A percentile compares a stretch with the other conserved stretches of the same genome.
These are phyloP conservation scores for Irena cyanogastra DNA, from an alignment of 2,113 vertebrate genomes.

Conservation along the genomic window DNA sequence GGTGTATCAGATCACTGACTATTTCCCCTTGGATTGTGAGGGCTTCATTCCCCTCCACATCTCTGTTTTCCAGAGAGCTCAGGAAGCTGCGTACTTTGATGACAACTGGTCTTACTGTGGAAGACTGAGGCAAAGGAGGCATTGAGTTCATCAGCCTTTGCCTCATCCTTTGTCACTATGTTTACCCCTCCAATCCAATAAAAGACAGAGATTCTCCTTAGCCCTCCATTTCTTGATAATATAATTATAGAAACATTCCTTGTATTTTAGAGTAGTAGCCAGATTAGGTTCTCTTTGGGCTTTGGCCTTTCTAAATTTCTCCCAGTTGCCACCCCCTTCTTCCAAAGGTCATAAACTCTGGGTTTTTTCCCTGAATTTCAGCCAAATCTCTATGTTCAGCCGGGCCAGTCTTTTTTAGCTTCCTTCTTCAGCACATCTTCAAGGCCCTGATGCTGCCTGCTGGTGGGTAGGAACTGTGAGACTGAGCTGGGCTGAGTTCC, in stretches of 20 bases:
- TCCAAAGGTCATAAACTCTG: not conserved
- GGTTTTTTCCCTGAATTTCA: not conserved
- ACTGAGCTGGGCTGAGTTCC: not conserved
- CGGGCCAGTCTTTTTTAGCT: not conserved
- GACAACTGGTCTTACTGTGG: not conserved
- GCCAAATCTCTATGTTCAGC: not conserved
- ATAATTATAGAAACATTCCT: not conserved
- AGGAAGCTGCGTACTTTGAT: not conserved
- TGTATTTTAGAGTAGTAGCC: not conserved
- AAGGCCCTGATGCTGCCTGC: not conserved
- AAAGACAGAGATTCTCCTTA: not conserved
- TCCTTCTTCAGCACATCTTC: not conserved
- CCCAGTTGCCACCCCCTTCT: not conserved
- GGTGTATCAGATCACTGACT: not conserved
- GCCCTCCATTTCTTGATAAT: not conserved
- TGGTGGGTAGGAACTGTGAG: not conserved
- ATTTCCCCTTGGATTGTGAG: not conserved
- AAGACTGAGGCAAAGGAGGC: not conserved
- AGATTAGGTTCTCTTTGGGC: not conserved
- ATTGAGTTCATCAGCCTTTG: not conserved
- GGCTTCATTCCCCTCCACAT: rapidly evolving
- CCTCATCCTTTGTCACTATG: not conserved
- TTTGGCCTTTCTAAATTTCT: not conserved
- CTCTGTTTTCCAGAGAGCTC: not conserved
- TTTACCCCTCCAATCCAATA: not conserved